Evolutionary conservation across 2,888 invertebrate genomes (phyloP).

Genomic region (Adineta ricciae): DNA sequence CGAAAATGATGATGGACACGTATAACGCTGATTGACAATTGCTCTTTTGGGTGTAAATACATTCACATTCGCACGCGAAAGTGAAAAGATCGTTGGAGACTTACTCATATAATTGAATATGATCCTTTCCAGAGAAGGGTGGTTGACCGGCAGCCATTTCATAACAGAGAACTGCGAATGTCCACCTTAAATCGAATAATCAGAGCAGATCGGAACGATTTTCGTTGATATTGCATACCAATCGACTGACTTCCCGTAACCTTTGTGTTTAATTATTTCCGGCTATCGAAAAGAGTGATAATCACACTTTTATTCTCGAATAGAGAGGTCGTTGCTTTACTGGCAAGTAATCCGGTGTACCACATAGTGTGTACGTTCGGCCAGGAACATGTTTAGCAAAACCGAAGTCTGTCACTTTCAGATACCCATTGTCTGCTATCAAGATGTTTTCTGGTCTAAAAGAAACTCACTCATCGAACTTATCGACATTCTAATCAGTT

Average conservation of each 20-base stretch:
- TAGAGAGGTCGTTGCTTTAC: neutral
- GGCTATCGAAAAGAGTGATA: neutral
- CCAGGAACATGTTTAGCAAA: conserved; percentile 9
- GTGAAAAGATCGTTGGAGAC: too few species aligned
- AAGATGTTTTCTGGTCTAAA: conserved; percentile 21
- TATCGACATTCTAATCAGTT: too few species aligned
- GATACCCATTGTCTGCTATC: conserved; percentile 8
- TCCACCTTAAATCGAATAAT: neutral
- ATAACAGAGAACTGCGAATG: neutral
- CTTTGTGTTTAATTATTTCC: conserved; percentile 1
- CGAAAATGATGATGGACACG: neutral
- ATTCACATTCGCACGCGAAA: too few species aligned
- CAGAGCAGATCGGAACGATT: neutral
- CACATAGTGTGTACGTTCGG: conserved; percentile 24
- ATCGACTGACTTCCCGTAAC: neutral
- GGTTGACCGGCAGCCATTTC: conserved; percentile 17
- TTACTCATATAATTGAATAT: neutral
- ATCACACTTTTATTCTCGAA: neutral
- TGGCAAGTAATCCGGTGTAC: conserved; percentile 24
- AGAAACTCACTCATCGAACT: too few species aligned
- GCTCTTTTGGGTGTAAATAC: neutral
- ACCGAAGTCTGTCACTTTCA: conserved; percentile 23
- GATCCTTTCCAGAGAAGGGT: neutral
- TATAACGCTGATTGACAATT: conserved; percentile 10
- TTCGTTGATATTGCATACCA: neutral